Evolutionary conservation across 2,888 invertebrate genomes (phyloP).

Genomic region (Neoscelio sp.): DNA sequence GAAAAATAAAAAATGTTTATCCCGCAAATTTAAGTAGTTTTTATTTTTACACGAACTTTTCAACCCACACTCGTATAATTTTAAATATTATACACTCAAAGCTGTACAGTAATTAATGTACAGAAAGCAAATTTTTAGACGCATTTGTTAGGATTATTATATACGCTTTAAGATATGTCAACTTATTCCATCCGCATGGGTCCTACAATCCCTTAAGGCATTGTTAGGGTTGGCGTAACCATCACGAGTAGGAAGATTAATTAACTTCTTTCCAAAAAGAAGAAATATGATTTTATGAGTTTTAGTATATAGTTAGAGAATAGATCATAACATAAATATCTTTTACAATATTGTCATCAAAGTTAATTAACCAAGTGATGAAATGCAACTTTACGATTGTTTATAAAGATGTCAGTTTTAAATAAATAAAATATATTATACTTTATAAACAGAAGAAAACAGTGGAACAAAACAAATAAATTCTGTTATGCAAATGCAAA

Average conservation of each 20-base stretch:
- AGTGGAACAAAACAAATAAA: too few species aligned
- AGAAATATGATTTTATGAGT: conserved; percentile 5
- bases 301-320: conserved; percentile 10
- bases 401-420: too few species aligned
- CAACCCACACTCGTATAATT: too few species aligned
- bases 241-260: conserved; percentile 55
- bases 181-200: conserved; percentile 53
- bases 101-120: conserved; percentile 25
- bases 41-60: too few species aligned
- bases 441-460: too few species aligned
- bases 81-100: too few species aligned
- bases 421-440: too few species aligned
- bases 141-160: conserved; percentile 41
- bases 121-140: conserved; percentile 42
- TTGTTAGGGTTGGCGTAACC: conserved; percentile 54
- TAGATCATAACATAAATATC: background rate
- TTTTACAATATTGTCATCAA: conserved; percentile 6
- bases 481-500: too few species aligned
- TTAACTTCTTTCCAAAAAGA: conserved; percentile 39
- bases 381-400: too few species aligned
- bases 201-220: conserved; percentile 53
- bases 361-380: conserved; percentile 19
- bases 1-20: too few species aligned
- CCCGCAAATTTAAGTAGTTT: too few species aligned
- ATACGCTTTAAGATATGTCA: conserved; percentile 54